Evolutionary conservation across 2,797 vertebrate genomes (phyloP).

Genomic region (Hydrocynus forskahlii): DNA sequence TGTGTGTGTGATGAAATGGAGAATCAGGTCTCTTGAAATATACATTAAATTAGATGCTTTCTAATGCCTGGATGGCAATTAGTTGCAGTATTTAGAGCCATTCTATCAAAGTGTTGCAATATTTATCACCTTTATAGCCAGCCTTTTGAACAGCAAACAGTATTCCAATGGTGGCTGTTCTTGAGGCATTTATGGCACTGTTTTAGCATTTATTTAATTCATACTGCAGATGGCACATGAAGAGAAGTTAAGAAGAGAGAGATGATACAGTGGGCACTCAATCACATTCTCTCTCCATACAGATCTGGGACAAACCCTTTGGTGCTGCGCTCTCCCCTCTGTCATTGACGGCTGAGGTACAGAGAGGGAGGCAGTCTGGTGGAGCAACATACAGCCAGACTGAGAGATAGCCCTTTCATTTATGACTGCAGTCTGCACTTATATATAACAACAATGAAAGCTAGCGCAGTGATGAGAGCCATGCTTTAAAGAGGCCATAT

Average conservation of each 20-base stretch:
- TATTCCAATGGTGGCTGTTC: constrained; percentile 46
- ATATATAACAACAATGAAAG: constrained; percentile 13
- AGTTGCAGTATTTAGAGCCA: constrained; percentile 39
- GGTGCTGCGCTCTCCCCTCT: constrained; percentile 37
- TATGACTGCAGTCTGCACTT: constrained; percentile 21
- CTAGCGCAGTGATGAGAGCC: not conserved
- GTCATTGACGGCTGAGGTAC: constrained; percentile 36
- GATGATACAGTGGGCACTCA: constrained; percentile 43
- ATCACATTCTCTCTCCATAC: constrained; percentile 49
- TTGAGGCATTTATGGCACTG: constrained; percentile 34
- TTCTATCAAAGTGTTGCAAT: constrained; percentile 35
- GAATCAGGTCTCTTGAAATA: constrained; percentile 40
- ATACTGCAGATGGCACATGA: constrained; percentile 57
- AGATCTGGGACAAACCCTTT: constrained; percentile 55
- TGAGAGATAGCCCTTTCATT: constrained; percentile 26
- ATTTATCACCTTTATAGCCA: constrained; percentile 52
- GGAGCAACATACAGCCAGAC: constrained; percentile 12
- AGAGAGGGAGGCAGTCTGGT: constrained; percentile 3
- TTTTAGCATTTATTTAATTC: constrained; percentile 57
- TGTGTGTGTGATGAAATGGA: constrained; percentile 6
- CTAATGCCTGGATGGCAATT: constrained; percentile 30
- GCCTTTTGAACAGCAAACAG: constrained; percentile 46
- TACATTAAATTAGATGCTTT: constrained; percentile 40
- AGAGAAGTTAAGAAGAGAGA: constrained; percentile 47
- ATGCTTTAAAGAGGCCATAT: too few relatives aligned